A percentile compares a stretch with the other conserved stretches of the same genome.
Conservation (phyloP, 1,140 invertebrate genomes). For the Tetraneura akinire region DNA sequence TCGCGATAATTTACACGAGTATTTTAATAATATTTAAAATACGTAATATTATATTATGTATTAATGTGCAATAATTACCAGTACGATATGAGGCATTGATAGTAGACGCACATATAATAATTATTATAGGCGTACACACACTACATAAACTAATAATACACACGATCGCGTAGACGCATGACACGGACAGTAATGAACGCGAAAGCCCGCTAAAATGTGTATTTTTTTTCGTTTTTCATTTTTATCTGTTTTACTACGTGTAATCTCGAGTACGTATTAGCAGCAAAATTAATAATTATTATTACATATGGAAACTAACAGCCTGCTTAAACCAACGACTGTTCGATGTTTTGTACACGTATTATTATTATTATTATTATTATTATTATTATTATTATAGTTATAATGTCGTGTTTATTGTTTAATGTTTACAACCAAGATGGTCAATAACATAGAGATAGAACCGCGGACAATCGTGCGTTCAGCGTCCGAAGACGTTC, state of each 20-base stretch:
- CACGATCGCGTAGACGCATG: background rate
- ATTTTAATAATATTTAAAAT: no score
- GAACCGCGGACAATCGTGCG: no score
- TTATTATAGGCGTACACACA: background rate
- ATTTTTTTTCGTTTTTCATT: slow-evolving; percentile 25
- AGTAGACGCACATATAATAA: background rate
- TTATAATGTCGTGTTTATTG: background rate
- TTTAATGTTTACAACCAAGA: slow-evolving; percentile 6
- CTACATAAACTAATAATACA: no score
- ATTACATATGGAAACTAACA: background rate
- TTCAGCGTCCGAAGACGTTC: no score
- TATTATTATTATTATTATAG: no score
- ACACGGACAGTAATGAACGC: slow-evolving; percentile 17
- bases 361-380: no score
- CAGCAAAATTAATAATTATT: background rate
- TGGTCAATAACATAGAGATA: background rate
- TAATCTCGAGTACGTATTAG: slow-evolving; percentile 18
- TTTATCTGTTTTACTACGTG: background rate
- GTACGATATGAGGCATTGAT: slow-evolving; percentile 36
- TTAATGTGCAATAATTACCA: slow-evolving; percentile 24
- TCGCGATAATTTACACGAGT: no score
- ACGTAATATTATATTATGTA: no score
- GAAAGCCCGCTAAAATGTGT: slow-evolving; percentile 32
- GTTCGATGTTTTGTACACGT: background rate
- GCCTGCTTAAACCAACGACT: background rate